phyloP scores from a whole-genome alignment of 2,888 invertebrate genomes.

The Andrena trimmerana region DNA sequence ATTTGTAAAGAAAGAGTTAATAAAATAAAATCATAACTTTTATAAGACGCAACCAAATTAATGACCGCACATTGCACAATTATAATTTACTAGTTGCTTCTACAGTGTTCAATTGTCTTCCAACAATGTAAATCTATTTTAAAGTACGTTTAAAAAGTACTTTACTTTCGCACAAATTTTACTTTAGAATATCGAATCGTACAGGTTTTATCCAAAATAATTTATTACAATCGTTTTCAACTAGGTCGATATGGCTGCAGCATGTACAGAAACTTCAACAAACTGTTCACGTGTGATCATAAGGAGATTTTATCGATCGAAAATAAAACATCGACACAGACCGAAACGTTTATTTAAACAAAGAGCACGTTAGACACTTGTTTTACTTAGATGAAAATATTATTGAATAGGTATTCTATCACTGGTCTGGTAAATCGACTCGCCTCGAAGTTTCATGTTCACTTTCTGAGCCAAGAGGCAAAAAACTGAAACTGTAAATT shows the following conservation, averaged over 20 bases:
- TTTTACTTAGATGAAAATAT: conserved; percentile 11
- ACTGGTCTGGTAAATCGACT: not conserved
- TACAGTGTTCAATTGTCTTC: not conserved
- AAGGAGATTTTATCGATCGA: conserved; percentile 29
- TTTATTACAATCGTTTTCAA: not conserved
- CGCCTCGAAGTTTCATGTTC: not conserved
- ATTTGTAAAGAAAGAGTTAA: no score
- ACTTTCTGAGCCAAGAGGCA: not conserved
- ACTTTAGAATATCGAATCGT: not conserved
- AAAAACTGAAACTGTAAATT: conserved; percentile 17
- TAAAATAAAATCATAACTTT: no score
- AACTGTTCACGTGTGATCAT: conserved; percentile 8
- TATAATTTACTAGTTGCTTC: not conserved
- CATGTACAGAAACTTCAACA: conserved; percentile 12
- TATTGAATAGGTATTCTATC: not conserved
- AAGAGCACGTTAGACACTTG: conserved; percentile 37
- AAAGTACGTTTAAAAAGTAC: not conserved
- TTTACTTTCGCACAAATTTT: not conserved
- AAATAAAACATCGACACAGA: conserved; percentile 37
- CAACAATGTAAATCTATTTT: not conserved
- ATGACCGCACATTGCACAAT: not conserved
- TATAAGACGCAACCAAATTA: not conserved
- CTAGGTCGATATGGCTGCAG: not conserved
- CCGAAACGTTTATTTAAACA: conserved; percentile 10
- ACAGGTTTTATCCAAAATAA: not conserved